A percentile compares a stretch with the other conserved stretches of the same genome.
These are phyloP conservation scores for Eulemur coronatus DNA, from an alignment of 2,797 vertebrate genomes.

Conservation along the genomic window DNA sequence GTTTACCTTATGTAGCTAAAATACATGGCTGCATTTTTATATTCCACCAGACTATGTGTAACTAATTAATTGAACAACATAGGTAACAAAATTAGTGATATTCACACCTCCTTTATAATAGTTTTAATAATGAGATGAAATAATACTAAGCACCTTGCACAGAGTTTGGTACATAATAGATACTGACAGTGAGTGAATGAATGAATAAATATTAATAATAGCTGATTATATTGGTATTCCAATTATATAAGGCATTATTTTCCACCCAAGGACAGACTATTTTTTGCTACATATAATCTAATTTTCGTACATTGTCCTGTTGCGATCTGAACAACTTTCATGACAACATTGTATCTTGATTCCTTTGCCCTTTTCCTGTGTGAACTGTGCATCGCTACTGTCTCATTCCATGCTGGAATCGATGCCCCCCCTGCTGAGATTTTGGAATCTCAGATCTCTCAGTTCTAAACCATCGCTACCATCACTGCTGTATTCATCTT, in stretches of 20 bases:
- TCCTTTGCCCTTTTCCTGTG: background rate
- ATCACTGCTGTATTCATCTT: background rate
- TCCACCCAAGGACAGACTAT: background rate
- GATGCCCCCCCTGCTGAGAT: background rate
- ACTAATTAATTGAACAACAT: background rate
- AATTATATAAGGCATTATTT: background rate
- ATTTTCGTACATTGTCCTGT: background rate
- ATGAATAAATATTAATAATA: background rate
- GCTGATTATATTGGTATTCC: background rate
- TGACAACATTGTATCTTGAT: background rate
- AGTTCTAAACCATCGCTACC: background rate
- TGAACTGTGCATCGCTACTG: background rate
- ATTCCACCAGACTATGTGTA: background rate
- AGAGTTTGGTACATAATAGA: background rate
- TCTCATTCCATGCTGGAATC: accelerated
- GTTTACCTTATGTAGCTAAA: background rate
- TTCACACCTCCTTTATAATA: no score
- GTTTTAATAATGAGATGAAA: background rate
- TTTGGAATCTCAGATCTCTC: background rate
- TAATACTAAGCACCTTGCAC: background rate
- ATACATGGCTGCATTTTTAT: background rate
- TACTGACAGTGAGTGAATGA: background rate
- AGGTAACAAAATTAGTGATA: background rate
- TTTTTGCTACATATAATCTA: background rate
- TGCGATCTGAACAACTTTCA: background rate